Evolutionary conservation across 2,888 invertebrate genomes (phyloP), one percentile per base, ranked within the genome.

Genomic region (Tipula unca): DNA sequence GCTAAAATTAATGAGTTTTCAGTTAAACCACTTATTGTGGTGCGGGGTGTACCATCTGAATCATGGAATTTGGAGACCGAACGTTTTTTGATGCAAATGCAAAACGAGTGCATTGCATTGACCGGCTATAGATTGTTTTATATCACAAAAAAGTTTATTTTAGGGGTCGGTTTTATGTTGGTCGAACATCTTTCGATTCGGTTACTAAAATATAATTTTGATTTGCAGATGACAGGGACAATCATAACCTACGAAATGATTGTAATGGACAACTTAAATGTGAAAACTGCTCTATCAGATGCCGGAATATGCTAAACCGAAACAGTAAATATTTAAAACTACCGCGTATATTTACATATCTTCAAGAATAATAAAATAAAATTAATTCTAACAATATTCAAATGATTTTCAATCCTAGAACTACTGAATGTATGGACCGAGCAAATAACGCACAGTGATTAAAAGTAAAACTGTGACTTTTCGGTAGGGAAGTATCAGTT

Each of bases 1-100:
- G 91, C 93, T 6, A 89, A 91, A 0, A 91, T 93, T 42, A 90
- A 93, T 86, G 92, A 92, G 86, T 91, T 91, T 86, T 92, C 93
- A 4, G 89, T 90, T 82, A 89, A 91, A 48, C 92, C 92, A 0
- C 90, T 92, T 5, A 88, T 91, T 2, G 89, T 92, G 1, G 89
- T 93, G 3, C 92, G 92, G 87, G 89, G 89, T 85, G 89, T 90
- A 87, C 90, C 90, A 5, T 89, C 89, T 0, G 88, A 88, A 0
- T 88, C 87, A 42, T 90, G 90, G 90, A 88, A 89, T 29, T 84
- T 88, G 4, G 90, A 90, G 88, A 13, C 69, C 0, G 69, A 69
- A 25, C 69, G 69, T 3, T 69, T 69, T 25, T 69, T 69, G 10
- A 69, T 69, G 10, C 69, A 69, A 8, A 25, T 69, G 25, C 69